Conservation (phyloP, 2,113 vertebrate species). For the Spea bombifrons region DNA sequence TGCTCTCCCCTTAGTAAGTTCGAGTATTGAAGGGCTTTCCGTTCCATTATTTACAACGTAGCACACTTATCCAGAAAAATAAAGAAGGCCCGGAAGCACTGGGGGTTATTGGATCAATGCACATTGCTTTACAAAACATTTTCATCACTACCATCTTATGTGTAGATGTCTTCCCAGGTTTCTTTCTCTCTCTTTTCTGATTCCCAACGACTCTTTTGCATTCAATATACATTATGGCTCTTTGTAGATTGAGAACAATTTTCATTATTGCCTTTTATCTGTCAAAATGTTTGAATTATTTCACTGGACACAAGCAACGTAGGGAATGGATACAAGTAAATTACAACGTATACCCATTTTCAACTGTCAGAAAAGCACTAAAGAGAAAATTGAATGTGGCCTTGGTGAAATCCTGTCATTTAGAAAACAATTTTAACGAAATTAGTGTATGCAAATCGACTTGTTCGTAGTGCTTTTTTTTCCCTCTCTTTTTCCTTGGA, state of each 20-base stretch:
- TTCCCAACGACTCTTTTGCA: constrained; percentile 50
- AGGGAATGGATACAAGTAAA: constrained; percentile 63
- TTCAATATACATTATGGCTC: constrained; percentile 55
- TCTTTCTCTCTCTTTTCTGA: constrained; percentile 49
- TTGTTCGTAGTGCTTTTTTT: constrained; percentile 48
- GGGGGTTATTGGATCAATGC: constrained; percentile 57
- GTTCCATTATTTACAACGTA: constrained; percentile 45
- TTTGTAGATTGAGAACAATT: constrained; percentile 57
- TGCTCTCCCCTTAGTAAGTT: constrained; percentile 49
- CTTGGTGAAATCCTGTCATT: constrained; percentile 56
- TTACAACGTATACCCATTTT: constrained; percentile 62
- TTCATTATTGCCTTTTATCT: constrained; percentile 64
- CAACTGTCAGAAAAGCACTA: constrained; percentile 60
- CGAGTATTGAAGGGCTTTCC: constrained; percentile 55
- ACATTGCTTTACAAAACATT: constrained; percentile 52
- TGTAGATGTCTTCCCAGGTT: constrained; percentile 48
- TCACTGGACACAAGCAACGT: constrained; percentile 60
- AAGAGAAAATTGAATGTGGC: constrained; percentile 55
- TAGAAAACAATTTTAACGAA: constrained; percentile 59
- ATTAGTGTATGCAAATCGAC: constrained; percentile 60
- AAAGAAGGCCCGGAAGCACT: constrained; percentile 53
- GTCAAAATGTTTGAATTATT: constrained; percentile 61
- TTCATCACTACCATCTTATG: constrained; percentile 52
- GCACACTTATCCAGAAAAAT: constrained; percentile 56
- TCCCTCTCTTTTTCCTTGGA: constrained; percentile 37